These are phyloP conservation scores for Apodemus speciosus DNA, from an alignment of 2,113 vertebrate species.

Conservation along the genomic window DNA sequence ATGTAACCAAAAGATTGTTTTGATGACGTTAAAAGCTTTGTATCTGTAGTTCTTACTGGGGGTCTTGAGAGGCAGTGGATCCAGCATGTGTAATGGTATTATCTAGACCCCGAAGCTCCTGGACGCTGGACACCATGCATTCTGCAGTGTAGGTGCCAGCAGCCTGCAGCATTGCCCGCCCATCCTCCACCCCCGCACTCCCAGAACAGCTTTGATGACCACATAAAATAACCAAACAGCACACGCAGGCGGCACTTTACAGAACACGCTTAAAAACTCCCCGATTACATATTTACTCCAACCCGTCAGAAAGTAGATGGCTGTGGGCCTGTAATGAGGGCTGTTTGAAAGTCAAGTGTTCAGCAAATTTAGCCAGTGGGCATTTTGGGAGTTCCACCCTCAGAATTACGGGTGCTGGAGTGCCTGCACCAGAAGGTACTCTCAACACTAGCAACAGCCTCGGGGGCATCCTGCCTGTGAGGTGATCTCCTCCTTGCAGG, in stretches of 20 bases:
- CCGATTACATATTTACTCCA: constrained; percentile 77
- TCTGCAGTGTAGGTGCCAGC: not conserved
- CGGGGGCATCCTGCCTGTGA: not conserved
- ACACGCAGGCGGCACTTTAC: constrained; percentile 63
- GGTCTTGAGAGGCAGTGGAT: not conserved
- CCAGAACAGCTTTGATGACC: constrained; percentile 67
- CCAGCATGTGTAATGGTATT: fast-evolving
- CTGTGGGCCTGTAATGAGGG: constrained; percentile 68
- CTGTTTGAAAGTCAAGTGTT: constrained; percentile 73
- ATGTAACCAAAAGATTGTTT: not conserved
- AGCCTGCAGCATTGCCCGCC: not conserved
- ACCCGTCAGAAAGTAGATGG: constrained; percentile 59
- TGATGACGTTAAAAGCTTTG: not conserved
- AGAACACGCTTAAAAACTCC: constrained; percentile 76
- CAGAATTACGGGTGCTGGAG: not conserved
- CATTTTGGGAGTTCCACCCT: constrained; percentile 60
- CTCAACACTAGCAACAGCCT: not conserved
- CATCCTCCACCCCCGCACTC: not conserved
- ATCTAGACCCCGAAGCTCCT: not conserved
- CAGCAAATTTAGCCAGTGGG: constrained; percentile 71
- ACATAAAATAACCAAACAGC: constrained; percentile 73
- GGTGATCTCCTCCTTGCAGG: not conserved
- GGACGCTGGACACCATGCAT: not conserved
- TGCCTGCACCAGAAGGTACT: not conserved
- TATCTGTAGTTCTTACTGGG: not conserved